Evolutionary conservation across 2,797 vertebrate species (phyloP).

Genomic region (Cichlasoma orientale): DNA sequence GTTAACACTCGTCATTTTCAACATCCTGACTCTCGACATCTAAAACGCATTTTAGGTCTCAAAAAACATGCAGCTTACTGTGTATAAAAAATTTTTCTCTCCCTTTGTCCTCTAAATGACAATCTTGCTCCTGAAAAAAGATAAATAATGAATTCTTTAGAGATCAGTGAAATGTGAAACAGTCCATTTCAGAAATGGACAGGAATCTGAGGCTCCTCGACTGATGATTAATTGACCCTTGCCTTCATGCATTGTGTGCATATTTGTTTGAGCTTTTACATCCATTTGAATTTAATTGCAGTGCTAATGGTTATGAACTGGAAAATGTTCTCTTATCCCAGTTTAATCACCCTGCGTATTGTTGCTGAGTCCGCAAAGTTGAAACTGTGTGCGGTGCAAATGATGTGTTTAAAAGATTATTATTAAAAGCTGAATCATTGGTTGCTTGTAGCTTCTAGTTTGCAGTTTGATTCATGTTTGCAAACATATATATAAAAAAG

Average conservation of each 20-base stretch:
- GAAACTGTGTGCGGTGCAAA: conserved; percentile 44
- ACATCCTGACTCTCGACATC: not conserved
- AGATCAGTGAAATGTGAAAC: not conserved
- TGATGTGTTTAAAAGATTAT: conserved; percentile 49
- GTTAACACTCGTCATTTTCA: not conserved
- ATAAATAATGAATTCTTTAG: not conserved
- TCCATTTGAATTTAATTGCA: conserved; percentile 59
- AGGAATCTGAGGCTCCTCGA: not conserved
- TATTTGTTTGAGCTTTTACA: conserved; percentile 46
- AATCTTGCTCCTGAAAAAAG: not conserved
- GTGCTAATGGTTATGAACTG: conserved; percentile 57
- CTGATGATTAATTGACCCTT: conserved; percentile 23
- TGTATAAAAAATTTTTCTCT: not conserved
- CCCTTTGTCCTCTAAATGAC: not conserved
- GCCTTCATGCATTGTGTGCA: conserved; percentile 1
- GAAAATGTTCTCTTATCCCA: conserved; percentile 46
- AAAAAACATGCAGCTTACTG: not conserved
- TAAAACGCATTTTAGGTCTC: not conserved
- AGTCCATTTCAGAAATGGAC: not conserved
- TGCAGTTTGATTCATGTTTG: conserved; percentile 28
- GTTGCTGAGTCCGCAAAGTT: conserved; percentile 64
- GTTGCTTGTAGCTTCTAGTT: conserved; percentile 43
- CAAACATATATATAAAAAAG: conserved; percentile 1
- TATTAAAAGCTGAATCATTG: conserved; percentile 38
- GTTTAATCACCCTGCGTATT: conserved; percentile 53